phyloP scores from a whole-genome alignment of 1,140 invertebrate genomes.

The Hyposmocoma kahamanoa region DNA sequence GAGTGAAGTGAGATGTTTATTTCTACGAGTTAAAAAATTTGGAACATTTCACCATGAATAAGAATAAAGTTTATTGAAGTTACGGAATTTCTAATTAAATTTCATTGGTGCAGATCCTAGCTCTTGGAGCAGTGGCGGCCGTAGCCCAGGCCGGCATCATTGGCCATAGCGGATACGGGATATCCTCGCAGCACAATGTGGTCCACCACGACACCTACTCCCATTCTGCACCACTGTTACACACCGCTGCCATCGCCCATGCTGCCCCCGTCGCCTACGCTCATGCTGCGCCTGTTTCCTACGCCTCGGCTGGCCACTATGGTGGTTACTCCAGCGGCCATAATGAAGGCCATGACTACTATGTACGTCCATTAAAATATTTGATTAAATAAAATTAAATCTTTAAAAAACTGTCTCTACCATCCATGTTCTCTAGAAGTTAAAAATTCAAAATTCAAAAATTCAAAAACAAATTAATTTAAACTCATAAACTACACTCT shows the following conservation, averaged over 20 bases:
- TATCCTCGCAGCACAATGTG: slow-evolving; percentile 33
- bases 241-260: slow-evolving; percentile 3
- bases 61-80: not conserved
- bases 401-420: too few species aligned
- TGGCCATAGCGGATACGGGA: slow-evolving; percentile 31
- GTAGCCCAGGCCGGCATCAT: slow-evolving; percentile 50
- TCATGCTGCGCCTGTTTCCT: slow-evolving; percentile 19
- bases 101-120: slow-evolving; percentile 44
- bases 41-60: not conserved
- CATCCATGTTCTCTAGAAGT: too few species aligned
- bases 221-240: slow-evolving; percentile 16
- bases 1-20: not conserved
- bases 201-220: slow-evolving; percentile 32
- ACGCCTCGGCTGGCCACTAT: slow-evolving; percentile 14
- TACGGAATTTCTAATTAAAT: not conserved
- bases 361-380: slow-evolving; percentile 28
- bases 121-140: slow-evolving; percentile 46
- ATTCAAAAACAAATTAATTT: too few species aligned
- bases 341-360: slow-evolving; percentile 30
- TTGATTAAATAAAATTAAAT: too few species aligned
- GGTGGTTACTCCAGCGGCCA: slow-evolving; percentile 8
- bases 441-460: too few species aligned
- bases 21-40: not conserved
- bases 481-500: too few species aligned
- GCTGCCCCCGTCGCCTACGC: slow-evolving; percentile 20